A percentile compares a stretch with the other conserved stretches of the same genome.
phyloP scores from a whole-genome alignment of 2,888 invertebrate genomes.

The Euzophera pinguis region DNA sequence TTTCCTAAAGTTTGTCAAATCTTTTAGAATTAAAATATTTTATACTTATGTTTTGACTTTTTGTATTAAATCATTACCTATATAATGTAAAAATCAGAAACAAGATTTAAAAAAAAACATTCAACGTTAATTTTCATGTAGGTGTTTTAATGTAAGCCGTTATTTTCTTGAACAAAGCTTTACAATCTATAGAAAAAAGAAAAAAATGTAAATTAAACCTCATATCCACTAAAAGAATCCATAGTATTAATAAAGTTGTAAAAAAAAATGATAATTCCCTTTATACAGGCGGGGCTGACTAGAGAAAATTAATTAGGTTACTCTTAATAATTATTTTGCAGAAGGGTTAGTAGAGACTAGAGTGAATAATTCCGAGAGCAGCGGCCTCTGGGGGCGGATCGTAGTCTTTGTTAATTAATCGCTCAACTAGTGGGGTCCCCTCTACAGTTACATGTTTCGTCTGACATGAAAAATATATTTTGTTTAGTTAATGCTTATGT shows the following conservation, averaged over 20 bases:
- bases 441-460: slow-evolving; percentile 37
- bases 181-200: too few species aligned
- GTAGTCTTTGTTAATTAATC: slow-evolving; percentile 56
- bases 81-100: too few species aligned
- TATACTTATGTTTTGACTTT: too few species aligned
- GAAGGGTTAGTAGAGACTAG: slow-evolving; percentile 43
- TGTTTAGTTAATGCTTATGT: not conserved
- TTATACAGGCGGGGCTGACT: slow-evolving; percentile 35
- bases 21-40: too few species aligned
- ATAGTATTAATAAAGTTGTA: slow-evolving; percentile 26
- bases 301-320: slow-evolving; percentile 50
- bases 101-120: too few species aligned
- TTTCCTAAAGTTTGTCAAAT: too few species aligned
- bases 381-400: slow-evolving; percentile 38
- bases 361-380: slow-evolving; percentile 47
- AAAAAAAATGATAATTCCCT: slow-evolving; percentile 35
- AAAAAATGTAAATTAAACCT: not conserved
- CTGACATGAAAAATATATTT: slow-evolving; percentile 38
- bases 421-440: slow-evolving; percentile 43
- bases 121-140: too few species aligned
- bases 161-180: too few species aligned
- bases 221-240: not conserved
- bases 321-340: slow-evolving; percentile 53
- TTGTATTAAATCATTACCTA: too few species aligned
- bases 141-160: too few species aligned